phyloP scores from a whole-genome alignment of 1,140 invertebrate genomes.

The Cecropterus lyciades region DNA sequence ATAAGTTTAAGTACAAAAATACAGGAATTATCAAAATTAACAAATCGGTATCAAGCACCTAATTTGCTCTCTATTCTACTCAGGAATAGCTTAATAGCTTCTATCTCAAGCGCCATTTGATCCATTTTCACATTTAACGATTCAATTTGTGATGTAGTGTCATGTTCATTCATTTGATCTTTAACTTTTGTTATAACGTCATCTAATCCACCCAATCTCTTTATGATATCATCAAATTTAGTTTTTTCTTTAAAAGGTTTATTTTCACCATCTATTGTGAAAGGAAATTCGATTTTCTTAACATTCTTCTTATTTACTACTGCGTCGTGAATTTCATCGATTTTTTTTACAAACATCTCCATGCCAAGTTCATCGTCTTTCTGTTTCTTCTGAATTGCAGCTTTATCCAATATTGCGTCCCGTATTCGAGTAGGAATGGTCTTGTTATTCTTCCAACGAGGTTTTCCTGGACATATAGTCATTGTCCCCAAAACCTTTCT shows the following conservation, averaged over 20 bases:
- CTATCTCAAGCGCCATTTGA: constrained; percentile 68
- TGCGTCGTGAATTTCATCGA: constrained; percentile 65
- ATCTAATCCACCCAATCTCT: constrained; percentile 58
- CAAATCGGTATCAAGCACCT: constrained; percentile 36
- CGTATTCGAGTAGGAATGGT: constrained; percentile 57
- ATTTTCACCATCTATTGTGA: constrained; percentile 34
- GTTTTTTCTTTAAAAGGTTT: constrained; percentile 38
- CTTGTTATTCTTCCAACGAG: constrained; percentile 63
- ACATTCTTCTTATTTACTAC: constrained; percentile 44
- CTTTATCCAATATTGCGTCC: constrained; percentile 69
- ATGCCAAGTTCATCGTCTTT: constrained; percentile 56
- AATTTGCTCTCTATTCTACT: constrained; percentile 69
- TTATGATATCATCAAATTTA: constrained; percentile 56
- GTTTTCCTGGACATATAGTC: constrained; percentile 60
- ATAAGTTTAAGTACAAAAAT: too few species aligned
- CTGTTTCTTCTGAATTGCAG: constrained; percentile 61
- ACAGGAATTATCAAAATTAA: neutral
- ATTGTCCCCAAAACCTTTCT: constrained; percentile 56
- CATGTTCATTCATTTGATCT: constrained; percentile 52
- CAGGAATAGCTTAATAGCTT: constrained; percentile 65
- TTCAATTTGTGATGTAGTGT: constrained; percentile 55
- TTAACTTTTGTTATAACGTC: constrained; percentile 56
- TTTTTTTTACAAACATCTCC: constrained; percentile 52
- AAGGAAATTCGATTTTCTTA: constrained; percentile 38
- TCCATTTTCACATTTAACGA: constrained; percentile 67